Evolutionary conservation across 23 tunicate species (phyloP).

Genomic region (Botrylloides violaceus): DNA sequence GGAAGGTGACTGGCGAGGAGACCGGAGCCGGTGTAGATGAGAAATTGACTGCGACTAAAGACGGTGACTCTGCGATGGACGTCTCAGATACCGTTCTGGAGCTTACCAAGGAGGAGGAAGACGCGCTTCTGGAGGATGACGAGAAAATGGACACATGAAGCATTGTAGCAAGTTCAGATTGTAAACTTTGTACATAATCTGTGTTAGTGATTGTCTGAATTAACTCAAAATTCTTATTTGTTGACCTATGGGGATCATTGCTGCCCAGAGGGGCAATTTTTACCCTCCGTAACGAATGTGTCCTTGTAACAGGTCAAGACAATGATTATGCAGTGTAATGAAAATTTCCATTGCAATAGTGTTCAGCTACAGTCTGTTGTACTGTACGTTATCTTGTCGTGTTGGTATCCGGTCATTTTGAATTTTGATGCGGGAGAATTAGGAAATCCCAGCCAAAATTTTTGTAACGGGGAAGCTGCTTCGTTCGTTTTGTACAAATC

Average conservation of each 20-base stretch:
- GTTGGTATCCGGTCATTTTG: too few relatives aligned
- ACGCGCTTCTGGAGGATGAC: slow-evolving; percentile 16
- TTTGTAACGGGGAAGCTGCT: background rate
- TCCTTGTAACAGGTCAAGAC: background rate
- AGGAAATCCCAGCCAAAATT: too few relatives aligned
- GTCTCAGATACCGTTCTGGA: background rate
- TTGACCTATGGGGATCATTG: too few relatives aligned
- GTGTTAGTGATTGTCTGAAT: background rate
- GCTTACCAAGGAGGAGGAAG: slow-evolving; percentile 5
- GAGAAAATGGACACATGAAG: slow-evolving; percentile 16
- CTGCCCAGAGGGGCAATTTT: too few relatives aligned
- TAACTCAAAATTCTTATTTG: too few relatives aligned
- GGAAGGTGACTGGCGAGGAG: background rate
- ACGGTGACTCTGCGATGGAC: slow-evolving; percentile 2
- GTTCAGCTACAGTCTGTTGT: background rate
- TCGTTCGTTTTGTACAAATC: background rate
- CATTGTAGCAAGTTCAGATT: too few relatives aligned
- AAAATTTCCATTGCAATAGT: background rate
- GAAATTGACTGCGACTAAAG: background rate
- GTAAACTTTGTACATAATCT: background rate
- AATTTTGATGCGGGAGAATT: too few relatives aligned
- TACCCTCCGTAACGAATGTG: too few relatives aligned
- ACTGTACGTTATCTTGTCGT: background rate
- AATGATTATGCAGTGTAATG: background rate
- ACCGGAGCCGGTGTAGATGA: background rate